Base-by-base conservation (phyloP, 1,140 invertebrate species). In the Drepana arcuata region DNA sequence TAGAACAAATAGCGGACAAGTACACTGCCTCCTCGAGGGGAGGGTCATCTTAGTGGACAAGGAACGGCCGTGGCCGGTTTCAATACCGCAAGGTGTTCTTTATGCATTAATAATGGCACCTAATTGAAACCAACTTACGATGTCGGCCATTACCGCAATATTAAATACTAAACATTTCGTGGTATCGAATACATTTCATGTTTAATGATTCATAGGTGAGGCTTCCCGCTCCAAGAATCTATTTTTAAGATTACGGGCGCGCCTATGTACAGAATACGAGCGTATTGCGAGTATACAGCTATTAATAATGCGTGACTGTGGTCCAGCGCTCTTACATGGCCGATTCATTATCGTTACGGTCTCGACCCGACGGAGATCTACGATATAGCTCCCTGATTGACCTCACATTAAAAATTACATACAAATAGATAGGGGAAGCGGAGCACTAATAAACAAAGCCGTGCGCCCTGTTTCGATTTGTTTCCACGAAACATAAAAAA, bases 391-490 rank as follows among this genome's bases (percentile, higher is more conserved):
- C 65, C 60, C 67, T 73, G 79, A 84, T 83, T 84, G 82, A 84
- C 78, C 78, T 77, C 68, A 55, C 78, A 83, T 84, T 81, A 83
- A 84, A 80, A 82, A 84, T 83, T 83, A 84, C 74, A 72, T 65
- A 77, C 70, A 70, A 73, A 73, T 63, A 68, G 68, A 72, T 68
- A 62, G 60, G 62, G 67, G 48, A 71, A 66, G 61, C 54, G 58
- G 64, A 62, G n/a, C 58, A 63, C 64, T 71, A 71, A 64, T 65
- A 68, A 69, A 3, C 48, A 62, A 41, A 63, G 45, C 44, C 34
- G 47, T 49, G 47, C 60, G 53, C 45, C 71, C 72, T 72, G 70
- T 74, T 69, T 57, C 58, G 44, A 59, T 66, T 79, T 47, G 56
- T 59, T 60, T 55, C 57, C 52, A 47, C 52, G 48, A 59, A 39